These are phyloP conservation scores for Orestias chungarensis DNA, from an alignment of 2,797 vertebrate species.

Conservation along the genomic window DNA sequence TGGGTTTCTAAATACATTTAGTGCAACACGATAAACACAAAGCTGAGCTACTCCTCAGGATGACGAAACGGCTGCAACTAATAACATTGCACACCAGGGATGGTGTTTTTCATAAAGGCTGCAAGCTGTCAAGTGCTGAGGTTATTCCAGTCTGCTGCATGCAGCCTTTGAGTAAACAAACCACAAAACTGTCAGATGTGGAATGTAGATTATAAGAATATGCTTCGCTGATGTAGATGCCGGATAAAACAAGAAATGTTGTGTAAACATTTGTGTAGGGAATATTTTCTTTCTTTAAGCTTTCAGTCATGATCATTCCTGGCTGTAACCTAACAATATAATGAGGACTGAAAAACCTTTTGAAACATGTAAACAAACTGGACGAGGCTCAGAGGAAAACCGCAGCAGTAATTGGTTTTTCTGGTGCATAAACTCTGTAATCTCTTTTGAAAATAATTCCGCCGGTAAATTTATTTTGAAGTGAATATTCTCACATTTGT, in stretches of 20 bases:
- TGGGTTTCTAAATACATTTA: neutral
- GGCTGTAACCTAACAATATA: constrained; percentile 23
- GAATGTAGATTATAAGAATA: constrained; percentile 43
- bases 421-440: constrained; percentile 7
- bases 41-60: constrained; percentile 5
- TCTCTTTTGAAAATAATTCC: constrained; percentile 3
- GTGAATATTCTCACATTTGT: neutral
- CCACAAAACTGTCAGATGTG: constrained; percentile 45
- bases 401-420: constrained; percentile 15
- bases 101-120: constrained; percentile 25
- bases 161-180: constrained; percentile 39
- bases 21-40: neutral
- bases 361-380: constrained; percentile 14
- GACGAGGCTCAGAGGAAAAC: constrained; percentile 13
- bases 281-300: constrained; percentile 27
- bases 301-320: constrained; percentile 23
- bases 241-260: constrained; percentile 33
- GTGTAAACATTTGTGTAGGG: neutral
- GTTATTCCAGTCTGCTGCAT: constrained; percentile 24
- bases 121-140: constrained; percentile 26
- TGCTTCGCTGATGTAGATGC: constrained; percentile 18
- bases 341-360: constrained; percentile 19
- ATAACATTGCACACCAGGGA: constrained; percentile 15
- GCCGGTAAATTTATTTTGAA: neutral
- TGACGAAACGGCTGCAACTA: constrained; percentile 8